Evolutionary conservation across 2,113 vertebrate genomes (phyloP).

Genomic region (Patagioenas fasciata): DNA sequence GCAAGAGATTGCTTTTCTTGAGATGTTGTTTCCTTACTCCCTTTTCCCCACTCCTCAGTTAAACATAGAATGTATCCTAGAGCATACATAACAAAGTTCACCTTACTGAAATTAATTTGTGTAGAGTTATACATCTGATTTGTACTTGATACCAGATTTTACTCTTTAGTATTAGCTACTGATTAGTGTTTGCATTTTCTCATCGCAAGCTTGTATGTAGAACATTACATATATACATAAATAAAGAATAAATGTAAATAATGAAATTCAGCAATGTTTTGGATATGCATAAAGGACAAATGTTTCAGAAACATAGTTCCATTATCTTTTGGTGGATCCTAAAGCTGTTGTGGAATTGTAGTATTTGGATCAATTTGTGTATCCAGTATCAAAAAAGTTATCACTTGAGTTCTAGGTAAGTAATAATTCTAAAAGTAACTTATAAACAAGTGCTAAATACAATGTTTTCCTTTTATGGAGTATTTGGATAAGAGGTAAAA

Average conservation of each 20-base stretch:
- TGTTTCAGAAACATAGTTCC: background rate
- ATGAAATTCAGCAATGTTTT: background rate
- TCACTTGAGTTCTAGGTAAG: background rate
- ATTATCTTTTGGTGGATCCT: fast-evolving
- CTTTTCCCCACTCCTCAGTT: background rate
- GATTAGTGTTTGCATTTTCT: background rate
- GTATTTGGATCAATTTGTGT: background rate
- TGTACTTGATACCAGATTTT: fast-evolving
- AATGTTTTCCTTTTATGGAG: background rate
- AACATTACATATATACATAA: background rate
- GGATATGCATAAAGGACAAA: background rate
- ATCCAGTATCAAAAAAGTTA: background rate
- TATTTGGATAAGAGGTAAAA: background rate
- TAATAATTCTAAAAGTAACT: background rate
- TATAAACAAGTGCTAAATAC: background rate
- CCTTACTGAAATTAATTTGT: background rate
- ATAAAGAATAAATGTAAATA: background rate
- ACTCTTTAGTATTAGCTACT: background rate
- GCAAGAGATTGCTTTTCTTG: background rate
- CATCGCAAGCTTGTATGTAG: background rate
- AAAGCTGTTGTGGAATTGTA: background rate
- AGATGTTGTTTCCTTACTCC: background rate
- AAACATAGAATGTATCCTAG: background rate
- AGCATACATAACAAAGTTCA: background rate
- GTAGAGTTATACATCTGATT: background rate